Conservation (phyloP, 2,888 invertebrate genomes). For the Congeria kusceri region DNA sequence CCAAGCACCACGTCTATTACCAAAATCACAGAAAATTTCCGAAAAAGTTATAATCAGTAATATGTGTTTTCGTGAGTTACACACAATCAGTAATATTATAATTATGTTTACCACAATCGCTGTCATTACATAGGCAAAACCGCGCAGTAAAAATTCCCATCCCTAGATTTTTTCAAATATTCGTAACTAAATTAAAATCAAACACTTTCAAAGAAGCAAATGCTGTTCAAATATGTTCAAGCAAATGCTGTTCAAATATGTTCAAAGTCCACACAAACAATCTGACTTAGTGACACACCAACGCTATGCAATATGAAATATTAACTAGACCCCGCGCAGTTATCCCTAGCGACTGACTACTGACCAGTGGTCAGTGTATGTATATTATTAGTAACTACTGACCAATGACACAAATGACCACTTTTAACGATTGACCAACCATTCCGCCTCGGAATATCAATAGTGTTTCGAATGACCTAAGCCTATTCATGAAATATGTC, state of each 20-base stretch:
- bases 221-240: neutral
- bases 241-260: neutral
- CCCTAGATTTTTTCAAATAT: no score
- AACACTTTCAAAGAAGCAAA: no score
- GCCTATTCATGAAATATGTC: slow-evolving; percentile 49
- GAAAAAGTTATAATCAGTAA: no score
- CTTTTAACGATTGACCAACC: slow-evolving; percentile 13
- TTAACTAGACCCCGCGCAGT: slow-evolving; percentile 5
- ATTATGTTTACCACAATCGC: no score
- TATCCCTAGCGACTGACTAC: slow-evolving; percentile 42
- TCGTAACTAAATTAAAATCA: no score
- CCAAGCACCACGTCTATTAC: neutral
- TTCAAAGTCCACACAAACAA: slow-evolving; percentile 13
- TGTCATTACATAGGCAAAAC: no score
- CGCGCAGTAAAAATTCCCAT: no score
- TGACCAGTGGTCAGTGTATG: slow-evolving; percentile 2
- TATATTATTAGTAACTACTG: slow-evolving; percentile 38
- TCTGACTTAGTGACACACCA: neutral
- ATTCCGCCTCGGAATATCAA: slow-evolving; percentile 57
- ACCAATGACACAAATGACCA: slow-evolving; percentile 21
- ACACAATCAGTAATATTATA: no score
- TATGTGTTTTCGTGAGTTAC: no score
- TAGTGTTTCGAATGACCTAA: slow-evolving; percentile 58
- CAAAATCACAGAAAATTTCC: no score
- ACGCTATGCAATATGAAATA: slow-evolving; percentile 27